These are phyloP conservation scores for Zonitis immaculata DNA, from an alignment of 2,888 invertebrate genomes.

Conservation along the genomic window DNA sequence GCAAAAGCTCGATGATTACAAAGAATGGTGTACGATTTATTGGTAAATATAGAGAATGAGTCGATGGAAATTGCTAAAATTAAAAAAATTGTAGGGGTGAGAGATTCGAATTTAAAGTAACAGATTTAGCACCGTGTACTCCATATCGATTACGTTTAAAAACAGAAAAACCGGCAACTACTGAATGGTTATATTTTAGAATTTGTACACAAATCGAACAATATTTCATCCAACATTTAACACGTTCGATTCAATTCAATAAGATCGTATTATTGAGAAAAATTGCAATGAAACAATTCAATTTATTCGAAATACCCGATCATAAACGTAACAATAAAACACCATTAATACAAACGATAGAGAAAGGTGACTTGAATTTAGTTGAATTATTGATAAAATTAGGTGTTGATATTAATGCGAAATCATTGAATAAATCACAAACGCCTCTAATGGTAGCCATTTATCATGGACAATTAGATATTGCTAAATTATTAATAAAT, in stretches of 20 bases:
- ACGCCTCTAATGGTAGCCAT: slow-evolving; percentile 51
- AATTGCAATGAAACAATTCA: background rate
- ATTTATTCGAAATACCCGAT: background rate
- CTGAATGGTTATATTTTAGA: background rate
- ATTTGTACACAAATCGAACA: background rate
- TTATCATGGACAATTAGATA: slow-evolving; percentile 34
- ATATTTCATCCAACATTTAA: background rate
- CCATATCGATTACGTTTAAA: background rate
- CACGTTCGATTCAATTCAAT: background rate
- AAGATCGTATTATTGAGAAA: background rate
- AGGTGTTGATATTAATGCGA: slow-evolving; percentile 49
- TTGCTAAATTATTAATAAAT: slow-evolving; percentile 47
- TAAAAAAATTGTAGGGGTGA: background rate
- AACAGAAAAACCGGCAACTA: background rate
- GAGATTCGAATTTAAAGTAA: background rate
- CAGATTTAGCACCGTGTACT: background rate
- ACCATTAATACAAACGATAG: slow-evolving; percentile 44
- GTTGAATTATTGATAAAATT: slow-evolving; percentile 46
- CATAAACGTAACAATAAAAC: background rate
- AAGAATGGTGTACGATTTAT: background rate
- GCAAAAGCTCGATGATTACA: background rate
- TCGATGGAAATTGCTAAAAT: background rate
- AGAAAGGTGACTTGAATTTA: slow-evolving; percentile 46
- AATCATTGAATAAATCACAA: slow-evolving; percentile 41
- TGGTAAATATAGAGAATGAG: background rate